phyloP scores from a whole-genome alignment of 2,113 vertebrate genomes.

The Pterocles orientalis region DNA sequence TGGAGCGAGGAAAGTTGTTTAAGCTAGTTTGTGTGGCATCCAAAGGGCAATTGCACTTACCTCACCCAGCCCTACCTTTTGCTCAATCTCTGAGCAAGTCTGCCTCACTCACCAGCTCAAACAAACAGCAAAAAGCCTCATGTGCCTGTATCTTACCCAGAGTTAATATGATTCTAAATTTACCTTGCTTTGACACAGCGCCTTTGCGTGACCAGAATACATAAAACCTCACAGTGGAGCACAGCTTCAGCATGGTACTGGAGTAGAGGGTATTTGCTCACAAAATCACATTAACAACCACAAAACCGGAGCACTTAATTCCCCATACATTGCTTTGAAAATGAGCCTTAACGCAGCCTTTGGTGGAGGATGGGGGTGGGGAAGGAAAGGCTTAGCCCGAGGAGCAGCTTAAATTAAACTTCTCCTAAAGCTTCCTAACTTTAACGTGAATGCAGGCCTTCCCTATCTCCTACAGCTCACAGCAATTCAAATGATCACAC shows the following conservation, averaged over 20 bases:
- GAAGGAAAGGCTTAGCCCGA: constrained; percentile 41
- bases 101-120: background rate
- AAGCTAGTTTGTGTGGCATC: accelerated
- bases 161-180: background rate
- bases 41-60: accelerated
- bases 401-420: constrained; percentile 57
- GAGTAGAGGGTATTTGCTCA: constrained; percentile 8
- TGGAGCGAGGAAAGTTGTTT: background rate
- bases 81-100: background rate
- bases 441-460: background rate
- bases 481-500: background rate
- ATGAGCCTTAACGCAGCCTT: constrained; percentile 17
- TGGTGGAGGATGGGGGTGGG: background rate
- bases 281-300: constrained; percentile 44
- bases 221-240: background rate
- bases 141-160: background rate
- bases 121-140: background rate
- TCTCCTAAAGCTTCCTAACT: constrained; percentile 6
- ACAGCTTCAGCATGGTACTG: background rate
- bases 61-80: background rate
- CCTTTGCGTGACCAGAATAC: background rate
- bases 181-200: background rate
- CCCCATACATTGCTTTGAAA: constrained; percentile 6
- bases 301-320: constrained; percentile 28
- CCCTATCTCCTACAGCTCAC: background rate